phyloP scores from a whole-genome alignment of 2,888 invertebrate genomes.

The Ischnus inquisitorius region DNA sequence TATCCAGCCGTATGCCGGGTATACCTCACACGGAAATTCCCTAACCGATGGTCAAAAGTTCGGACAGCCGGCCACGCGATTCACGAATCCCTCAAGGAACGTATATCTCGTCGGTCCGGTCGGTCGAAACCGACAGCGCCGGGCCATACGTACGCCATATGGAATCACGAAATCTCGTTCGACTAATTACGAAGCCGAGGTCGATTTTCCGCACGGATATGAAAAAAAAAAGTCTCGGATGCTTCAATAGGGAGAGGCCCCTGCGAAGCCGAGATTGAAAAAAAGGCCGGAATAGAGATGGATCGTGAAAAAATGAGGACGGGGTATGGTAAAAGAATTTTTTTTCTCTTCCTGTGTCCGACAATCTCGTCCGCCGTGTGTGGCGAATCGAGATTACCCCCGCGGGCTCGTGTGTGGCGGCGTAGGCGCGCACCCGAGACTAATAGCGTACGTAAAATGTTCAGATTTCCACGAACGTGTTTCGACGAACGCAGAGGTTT shows the following conservation, averaged over 20 bases:
- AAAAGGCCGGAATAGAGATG: slow-evolving; percentile 7
- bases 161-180: slow-evolving; percentile 23
- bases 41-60: background rate
- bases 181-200: slow-evolving; percentile 27
- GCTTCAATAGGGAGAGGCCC: background rate
- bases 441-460: slow-evolving; percentile 35
- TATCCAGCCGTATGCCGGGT: background rate
- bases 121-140: background rate
- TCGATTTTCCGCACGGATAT: slow-evolving; percentile 20
- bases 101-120: background rate
- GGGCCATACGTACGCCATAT: slow-evolving; percentile 30
- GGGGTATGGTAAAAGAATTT: background rate
- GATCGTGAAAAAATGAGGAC: slow-evolving; percentile 1
- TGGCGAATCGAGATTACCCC: slow-evolving; percentile 29
- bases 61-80: slow-evolving; percentile 12
- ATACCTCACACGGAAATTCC: background rate
- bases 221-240: slow-evolving; percentile 7
- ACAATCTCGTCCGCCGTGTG: slow-evolving; percentile 9
- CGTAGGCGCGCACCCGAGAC: background rate
- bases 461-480: slow-evolving; percentile 45
- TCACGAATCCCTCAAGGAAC: background rate
- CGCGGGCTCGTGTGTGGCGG: background rate
- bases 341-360: slow-evolving; percentile 8
- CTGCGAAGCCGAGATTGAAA: background rate
- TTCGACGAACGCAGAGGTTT: background rate